Base-by-base conservation (phyloP, 2,797 vertebrate species). In the Diceros bicornis region DNA sequence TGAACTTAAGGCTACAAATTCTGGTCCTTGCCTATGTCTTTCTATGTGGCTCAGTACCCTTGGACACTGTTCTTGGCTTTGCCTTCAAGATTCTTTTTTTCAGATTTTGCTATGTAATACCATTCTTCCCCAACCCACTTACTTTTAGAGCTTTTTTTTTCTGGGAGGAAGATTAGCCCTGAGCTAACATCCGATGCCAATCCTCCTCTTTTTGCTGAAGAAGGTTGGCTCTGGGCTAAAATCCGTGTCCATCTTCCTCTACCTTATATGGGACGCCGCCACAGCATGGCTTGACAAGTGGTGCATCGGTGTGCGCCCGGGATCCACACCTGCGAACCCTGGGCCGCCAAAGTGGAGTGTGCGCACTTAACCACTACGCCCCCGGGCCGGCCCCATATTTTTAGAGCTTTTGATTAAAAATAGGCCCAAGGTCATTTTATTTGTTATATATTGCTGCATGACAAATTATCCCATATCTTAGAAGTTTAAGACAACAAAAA, bases 401-500 rank as follows among this genome's bases (percentile, higher is more conserved):
- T 83, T 83, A 83, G 68, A 68, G 14, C 12, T 75, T 85, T 69
- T 78, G 27, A 69, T 91, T 68, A 52, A 85, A 95, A 44, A 27
- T 59, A 79, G 61, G 12, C n/a, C n/a, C 41, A 44, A 71, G 55
- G 21, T 71, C 4, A 69, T 78, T 59, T 27, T 75, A 44, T 55
- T 71, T 21, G 16, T 50, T 71, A 34, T 71, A 78, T 47, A 47
- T 47, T 74, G 69, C 69, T 88, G 8, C 11, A 41, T 62, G 55
- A 69, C 16, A 78, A 64, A 29, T 72, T 55, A 44, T 27, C 4
- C 16, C 37, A 50, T 68, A 44, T n/a, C 21, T 23, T 74, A 29
- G 17, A 84, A 95, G 7, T 85, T 91, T 71, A 71, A 95, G 79
- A 86, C n/a, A 62, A 78, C n/a, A 84, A 34, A 41, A 59, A 77